phyloP scores from a whole-genome alignment of 2,113 vertebrate species.

The Ahaetulla prasina region DNA sequence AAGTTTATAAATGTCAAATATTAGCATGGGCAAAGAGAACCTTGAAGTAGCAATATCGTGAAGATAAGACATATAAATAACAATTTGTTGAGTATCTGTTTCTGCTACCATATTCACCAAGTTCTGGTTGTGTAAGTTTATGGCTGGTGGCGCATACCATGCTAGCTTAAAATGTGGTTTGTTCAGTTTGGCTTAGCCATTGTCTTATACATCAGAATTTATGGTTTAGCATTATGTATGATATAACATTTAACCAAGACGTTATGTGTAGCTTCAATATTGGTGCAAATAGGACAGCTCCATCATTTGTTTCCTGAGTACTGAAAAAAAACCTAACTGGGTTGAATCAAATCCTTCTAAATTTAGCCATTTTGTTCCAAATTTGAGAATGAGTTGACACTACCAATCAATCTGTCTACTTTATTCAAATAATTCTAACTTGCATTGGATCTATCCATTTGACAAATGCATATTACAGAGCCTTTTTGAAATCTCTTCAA shows the following conservation, averaged over 20 bases:
- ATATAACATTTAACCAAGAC: neutral
- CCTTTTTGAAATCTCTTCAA: neutral
- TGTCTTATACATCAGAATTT: neutral
- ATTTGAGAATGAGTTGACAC: neutral
- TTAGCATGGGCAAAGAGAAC: neutral
- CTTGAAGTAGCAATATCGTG: neutral
- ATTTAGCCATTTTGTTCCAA: neutral
- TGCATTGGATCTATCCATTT: neutral
- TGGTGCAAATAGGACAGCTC: neutral
- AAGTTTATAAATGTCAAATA: neutral
- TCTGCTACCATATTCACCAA: neutral
- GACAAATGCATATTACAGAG: neutral
- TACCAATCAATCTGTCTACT: neutral
- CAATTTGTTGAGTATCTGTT: neutral
- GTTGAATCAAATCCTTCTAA: neutral
- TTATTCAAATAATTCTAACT: neutral
- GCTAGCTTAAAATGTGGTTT: neutral
- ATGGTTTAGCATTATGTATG: neutral
- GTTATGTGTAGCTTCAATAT: neutral
- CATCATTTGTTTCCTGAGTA: neutral
- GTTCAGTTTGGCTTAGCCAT: neutral
- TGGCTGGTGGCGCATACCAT: neutral
- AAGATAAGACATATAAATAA: neutral
- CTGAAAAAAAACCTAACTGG: neutral
- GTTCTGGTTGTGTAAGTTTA: neutral